Conservation (phyloP, 2,113 vertebrate genomes). For the Paramormyrops kingsleyae region DNA sequence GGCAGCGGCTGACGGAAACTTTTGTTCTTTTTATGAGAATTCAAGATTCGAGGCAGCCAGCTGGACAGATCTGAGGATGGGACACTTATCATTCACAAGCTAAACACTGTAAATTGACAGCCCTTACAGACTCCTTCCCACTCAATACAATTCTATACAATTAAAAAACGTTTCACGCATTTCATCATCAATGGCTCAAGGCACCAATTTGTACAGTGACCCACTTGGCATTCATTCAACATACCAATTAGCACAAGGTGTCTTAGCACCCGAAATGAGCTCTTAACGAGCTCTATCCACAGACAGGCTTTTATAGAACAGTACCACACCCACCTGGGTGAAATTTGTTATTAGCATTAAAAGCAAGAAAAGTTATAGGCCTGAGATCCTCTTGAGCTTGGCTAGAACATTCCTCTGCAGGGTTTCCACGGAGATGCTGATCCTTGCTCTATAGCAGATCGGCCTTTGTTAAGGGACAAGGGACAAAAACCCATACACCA, state of each 20-base stretch:
- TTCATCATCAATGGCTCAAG: background rate
- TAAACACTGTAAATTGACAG: background rate
- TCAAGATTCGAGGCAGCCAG: background rate
- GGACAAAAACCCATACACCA: background rate
- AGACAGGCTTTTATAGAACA: background rate
- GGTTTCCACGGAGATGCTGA: background rate
- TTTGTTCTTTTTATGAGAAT: background rate
- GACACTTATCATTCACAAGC: background rate
- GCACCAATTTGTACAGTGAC: slow-evolving; percentile 1
- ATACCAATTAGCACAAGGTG: background rate
- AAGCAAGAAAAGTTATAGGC: background rate
- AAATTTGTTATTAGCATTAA: background rate
- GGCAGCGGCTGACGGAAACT: background rate
- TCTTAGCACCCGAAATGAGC: background rate
- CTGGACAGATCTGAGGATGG: background rate
- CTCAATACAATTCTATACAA: background rate
- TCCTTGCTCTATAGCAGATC: background rate
- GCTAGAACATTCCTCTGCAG: background rate
- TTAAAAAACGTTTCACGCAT: background rate
- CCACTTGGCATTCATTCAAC: background rate
- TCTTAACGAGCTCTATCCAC: background rate
- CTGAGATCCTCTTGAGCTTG: background rate
- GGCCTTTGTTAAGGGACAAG: background rate
- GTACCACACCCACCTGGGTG: background rate
- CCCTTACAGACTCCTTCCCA: background rate